A percentile compares a stretch with the other conserved stretches of the same genome.
These are phyloP conservation scores for Poecilia wingei DNA, from an alignment of 2,797 vertebrate genomes.

Conservation along the genomic window DNA sequence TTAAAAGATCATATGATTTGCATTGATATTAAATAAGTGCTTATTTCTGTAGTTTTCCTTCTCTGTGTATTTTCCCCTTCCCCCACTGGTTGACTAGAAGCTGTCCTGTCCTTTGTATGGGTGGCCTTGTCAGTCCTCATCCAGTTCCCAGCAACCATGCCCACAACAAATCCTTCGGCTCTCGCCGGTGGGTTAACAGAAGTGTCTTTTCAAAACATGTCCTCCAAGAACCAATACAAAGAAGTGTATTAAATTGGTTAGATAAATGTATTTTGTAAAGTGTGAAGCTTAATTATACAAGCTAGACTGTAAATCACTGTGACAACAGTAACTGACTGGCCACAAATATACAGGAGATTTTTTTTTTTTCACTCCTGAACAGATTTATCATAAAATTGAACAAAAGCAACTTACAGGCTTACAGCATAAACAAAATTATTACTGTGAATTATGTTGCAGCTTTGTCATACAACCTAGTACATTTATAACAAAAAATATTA, in stretches of 20 bases:
- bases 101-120: slow-evolving; percentile 69
- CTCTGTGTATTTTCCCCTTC: slow-evolving; percentile 49
- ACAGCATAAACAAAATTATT: not conserved
- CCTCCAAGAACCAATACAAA: slow-evolving; percentile 34
- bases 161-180: slow-evolving; percentile 51
- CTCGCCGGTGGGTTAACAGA: slow-evolving; percentile 35
- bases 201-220: slow-evolving; percentile 33
- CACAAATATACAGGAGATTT: not conserved
- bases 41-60: slow-evolving; percentile 38
- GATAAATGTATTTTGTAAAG: not conserved
- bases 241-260: slow-evolving; percentile 9
- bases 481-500: not conserved
- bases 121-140: slow-evolving; percentile 78
- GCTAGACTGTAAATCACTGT: not conserved
- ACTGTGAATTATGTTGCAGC: not conserved
- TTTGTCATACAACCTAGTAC: not conserved
- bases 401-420: not conserved
- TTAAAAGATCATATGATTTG: slow-evolving; percentile 1
- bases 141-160: slow-evolving; percentile 60
- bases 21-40: slow-evolving; percentile 43
- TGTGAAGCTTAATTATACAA: slow-evolving; percentile 4
- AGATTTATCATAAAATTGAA: not conserved
- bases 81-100: slow-evolving; percentile 47
- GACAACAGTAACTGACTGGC: not conserved
- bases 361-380: not conserved